Base-by-base conservation (phyloP, 2,888 invertebrate species). In the Oxycera nigricornis region DNA sequence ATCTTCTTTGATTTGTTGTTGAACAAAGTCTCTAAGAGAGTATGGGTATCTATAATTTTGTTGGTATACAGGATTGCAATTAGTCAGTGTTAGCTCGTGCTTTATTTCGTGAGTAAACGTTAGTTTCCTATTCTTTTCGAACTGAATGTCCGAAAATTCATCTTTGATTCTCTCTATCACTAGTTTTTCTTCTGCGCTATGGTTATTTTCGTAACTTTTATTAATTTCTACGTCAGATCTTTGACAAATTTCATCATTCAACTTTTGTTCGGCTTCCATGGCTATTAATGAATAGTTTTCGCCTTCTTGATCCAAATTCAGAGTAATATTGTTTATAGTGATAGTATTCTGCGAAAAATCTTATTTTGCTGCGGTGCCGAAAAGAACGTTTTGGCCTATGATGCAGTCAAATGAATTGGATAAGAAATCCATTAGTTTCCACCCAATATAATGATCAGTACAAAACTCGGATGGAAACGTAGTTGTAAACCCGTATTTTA, bases 1-100 rank as follows among this genome's bases (percentile, higher is more conserved):
- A 78, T 81, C 79, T 75, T 80, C 78, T 62, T 78, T 57, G 2
- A 81, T 79, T 79, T 82, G 81, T 20, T 17, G 9, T 28, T 74
- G 26, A 2, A 77, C 73, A 30, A 75, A 74, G 1, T 17, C 17
- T 55, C 75, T 74, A 46, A 75, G 76, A 24, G 70, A 41, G 31
- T 75, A 57, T 9, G 77, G 76, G 26, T 75, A 76, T 17, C 76
- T 73, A 62, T 78, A 78, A 17, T 50, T 14, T 39, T 52, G 67
- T 6, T 28, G 35, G 50, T 75, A 75, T 31, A 77, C 76, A 9
- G 73, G 73, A 24, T 41, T 26, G 14, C 14, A 3, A 14, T 3
- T 22, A 9, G 39, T 39, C 20, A 39, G 17, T 4, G 20, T 26
- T 9, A 67, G 4, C 24, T 39, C 62, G 28, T 67, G 67, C 31